A percentile compares a stretch with the other conserved stretches of the same genome.
Evolutionary conservation across 1,140 invertebrate genomes (phyloP).

Genomic region (Camponotus pennsylvanicus): DNA sequence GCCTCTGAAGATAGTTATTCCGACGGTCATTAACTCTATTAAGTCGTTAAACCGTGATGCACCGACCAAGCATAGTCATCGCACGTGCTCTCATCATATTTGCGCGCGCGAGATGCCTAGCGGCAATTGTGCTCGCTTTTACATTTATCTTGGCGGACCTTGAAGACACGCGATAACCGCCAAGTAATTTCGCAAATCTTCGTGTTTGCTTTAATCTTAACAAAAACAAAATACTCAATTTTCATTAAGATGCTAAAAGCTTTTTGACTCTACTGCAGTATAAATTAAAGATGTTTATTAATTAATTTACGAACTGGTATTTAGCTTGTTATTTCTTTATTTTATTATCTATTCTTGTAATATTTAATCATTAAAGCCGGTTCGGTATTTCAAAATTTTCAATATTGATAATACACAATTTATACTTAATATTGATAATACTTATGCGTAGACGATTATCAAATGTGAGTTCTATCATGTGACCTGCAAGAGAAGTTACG

Average conservation of each 20-base stretch:
- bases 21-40: constrained; percentile 63
- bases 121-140: constrained; percentile 27
- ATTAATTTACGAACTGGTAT: not conserved
- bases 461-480: constrained; percentile 25
- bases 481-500: not conserved
- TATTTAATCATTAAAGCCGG: not conserved
- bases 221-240: not conserved
- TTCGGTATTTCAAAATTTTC: not conserved
- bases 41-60: constrained; percentile 57
- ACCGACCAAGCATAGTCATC: constrained; percentile 27
- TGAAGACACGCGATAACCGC: constrained; percentile 44
- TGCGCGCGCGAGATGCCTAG: not conserved
- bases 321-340: not conserved
- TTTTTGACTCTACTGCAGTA: not conserved
- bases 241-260: not conserved
- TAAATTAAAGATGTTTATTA: not conserved
- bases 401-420: constrained; percentile 20
- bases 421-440: not conserved
- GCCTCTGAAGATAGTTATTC: constrained; percentile 51
- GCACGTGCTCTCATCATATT: constrained; percentile 43
- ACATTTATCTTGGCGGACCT: constrained; percentile 47
- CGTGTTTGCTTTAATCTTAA: not conserved
- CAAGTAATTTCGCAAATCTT: constrained; percentile 21
- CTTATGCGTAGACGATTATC: constrained; percentile 5
- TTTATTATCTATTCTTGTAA: not conserved